Percentiles rank a stretch among this genome's conserved stretches.
Evolutionary conservation across 1,140 invertebrate species (phyloP).

Genomic region (Brachionus sp.): DNA sequence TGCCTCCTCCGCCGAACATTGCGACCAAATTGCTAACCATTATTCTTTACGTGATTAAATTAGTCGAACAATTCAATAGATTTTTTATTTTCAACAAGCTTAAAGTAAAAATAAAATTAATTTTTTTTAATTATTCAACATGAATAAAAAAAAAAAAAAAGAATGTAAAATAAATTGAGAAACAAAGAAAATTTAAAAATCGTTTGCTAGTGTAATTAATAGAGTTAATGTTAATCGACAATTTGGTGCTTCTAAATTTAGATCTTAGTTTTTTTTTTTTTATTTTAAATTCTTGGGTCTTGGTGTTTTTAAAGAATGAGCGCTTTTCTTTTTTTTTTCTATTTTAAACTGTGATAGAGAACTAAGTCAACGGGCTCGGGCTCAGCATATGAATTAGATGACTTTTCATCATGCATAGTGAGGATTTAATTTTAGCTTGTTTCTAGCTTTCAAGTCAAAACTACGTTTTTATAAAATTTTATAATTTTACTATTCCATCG

Average conservation of each 20-base stretch:
- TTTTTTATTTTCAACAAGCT: conserved; percentile 33
- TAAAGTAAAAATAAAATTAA: neutral
- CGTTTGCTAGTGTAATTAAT: neutral
- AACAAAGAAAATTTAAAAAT: neutral
- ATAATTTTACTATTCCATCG: neutral
- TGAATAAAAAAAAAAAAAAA: neutral
- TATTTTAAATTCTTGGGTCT: neutral
- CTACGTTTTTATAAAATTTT: neutral
- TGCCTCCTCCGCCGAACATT: conserved; percentile 18
- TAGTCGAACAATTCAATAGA: neutral
- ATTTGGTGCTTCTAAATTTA: neutral
- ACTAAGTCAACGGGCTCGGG: neutral
- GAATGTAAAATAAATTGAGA: neutral
- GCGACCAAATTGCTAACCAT: conserved; percentile 45
- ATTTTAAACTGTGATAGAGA: neutral
- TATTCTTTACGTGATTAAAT: neutral
- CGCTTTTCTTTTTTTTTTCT: neutral
- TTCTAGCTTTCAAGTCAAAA: neutral
- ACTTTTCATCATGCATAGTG: neutral
- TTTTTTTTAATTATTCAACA: neutral
- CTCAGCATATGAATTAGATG: neutral
- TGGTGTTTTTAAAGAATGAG: neutral
- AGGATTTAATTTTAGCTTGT: neutral
- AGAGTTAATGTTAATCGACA: neutral
- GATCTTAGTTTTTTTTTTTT: neutral